Percentiles rank a stretch among this genome's conserved stretches.
These are phyloP conservation scores for Octodon degus DNA, from an alignment of 2,113 vertebrate genomes.

Conservation along the genomic window DNA sequence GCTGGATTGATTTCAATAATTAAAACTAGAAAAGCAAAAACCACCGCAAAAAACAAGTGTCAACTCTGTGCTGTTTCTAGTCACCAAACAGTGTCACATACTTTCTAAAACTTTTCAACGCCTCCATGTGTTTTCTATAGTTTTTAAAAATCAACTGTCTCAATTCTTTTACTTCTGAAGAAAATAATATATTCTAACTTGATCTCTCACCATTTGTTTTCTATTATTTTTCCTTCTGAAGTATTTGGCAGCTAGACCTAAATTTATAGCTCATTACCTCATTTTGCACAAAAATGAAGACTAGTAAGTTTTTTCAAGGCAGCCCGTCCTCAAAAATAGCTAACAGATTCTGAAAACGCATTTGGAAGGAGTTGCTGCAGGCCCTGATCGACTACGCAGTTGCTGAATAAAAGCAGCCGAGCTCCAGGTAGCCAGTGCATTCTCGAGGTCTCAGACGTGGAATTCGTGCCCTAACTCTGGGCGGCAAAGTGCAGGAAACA, in stretches of 20 bases:
- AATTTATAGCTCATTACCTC: background rate
- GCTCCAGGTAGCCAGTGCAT: too few species aligned
- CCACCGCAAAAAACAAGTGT: background rate
- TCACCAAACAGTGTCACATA: background rate
- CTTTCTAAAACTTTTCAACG: background rate
- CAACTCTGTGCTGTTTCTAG: background rate
- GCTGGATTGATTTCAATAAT: background rate
- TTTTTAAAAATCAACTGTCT: background rate
- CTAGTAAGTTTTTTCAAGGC: background rate
- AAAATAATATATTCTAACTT: background rate
- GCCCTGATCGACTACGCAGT: background rate
- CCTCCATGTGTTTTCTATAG: background rate
- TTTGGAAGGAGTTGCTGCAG: background rate
- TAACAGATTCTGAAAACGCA: background rate
- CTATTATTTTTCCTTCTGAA: background rate
- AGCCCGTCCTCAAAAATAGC: background rate
- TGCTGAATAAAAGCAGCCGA: background rate
- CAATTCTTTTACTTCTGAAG: background rate
- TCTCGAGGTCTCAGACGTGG: accelerated
- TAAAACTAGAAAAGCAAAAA: background rate
- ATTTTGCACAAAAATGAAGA: slow-evolving; percentile 29
- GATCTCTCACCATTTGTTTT: background rate
- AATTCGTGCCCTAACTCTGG: accelerated
- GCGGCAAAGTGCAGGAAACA: too few species aligned
- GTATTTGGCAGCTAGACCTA: background rate